Conservation (phyloP, 2,888 invertebrate species). For the Plemyria rubiginata region DNA sequence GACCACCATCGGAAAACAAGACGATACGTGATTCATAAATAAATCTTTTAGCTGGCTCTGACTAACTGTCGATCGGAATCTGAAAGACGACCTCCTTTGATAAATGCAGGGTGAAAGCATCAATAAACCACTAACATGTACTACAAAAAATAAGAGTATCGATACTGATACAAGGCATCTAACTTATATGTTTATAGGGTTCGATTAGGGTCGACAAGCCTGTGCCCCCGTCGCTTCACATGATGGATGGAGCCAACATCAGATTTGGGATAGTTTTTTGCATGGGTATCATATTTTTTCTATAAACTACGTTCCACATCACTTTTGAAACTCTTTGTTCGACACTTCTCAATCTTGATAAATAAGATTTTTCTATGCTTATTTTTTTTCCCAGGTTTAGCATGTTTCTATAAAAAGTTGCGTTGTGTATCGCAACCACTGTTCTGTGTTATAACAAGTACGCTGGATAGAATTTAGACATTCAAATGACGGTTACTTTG, state of each 20-base stretch:
- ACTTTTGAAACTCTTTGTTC: background rate
- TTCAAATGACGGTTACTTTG: too few species aligned
- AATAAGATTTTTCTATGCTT: too few species aligned
- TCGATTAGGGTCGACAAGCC: constrained; percentile 82
- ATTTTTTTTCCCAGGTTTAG: too few species aligned
- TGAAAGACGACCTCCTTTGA: background rate
- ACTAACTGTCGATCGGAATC: background rate
- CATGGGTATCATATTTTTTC: constrained; percentile 57
- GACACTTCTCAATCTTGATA: background rate
- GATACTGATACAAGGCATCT: constrained; percentile 40
- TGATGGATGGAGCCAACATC: constrained; percentile 77
- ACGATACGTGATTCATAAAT: too few species aligned
- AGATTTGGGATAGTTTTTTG: constrained; percentile 75
- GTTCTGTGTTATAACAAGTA: too few species aligned
- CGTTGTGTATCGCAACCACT: too few species aligned
- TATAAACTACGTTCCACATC: constrained; percentile 2
- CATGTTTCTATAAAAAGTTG: too few species aligned
- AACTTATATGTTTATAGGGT: constrained; percentile 62
- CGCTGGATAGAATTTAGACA: too few species aligned
- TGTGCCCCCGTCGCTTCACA: constrained; percentile 70
- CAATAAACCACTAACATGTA: constrained; percentile 16
- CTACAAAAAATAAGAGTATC: constrained; percentile 24
- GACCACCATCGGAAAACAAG: too few species aligned
- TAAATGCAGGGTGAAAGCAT: constrained; percentile 20
- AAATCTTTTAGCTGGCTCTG: too few species aligned